A percentile compares a stretch with the other conserved stretches of the same genome.
Conservation (phyloP, 2,113 vertebrate species). For the Gasterosteus nipponicus region DNA sequence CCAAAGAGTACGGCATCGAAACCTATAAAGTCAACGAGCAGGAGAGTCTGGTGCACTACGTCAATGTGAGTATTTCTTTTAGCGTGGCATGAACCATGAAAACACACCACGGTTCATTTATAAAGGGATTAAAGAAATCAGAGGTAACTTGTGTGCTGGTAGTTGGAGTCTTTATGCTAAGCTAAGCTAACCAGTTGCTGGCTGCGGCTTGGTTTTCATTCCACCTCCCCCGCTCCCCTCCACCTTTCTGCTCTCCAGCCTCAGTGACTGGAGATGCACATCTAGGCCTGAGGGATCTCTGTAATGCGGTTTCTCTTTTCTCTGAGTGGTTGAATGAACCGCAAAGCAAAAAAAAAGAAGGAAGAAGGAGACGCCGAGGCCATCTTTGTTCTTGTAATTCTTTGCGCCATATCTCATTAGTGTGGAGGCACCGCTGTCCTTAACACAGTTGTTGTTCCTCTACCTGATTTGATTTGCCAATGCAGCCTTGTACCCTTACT, state of each 20-base stretch:
- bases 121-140: too few species aligned
- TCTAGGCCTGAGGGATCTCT: slow-evolving; percentile 67
- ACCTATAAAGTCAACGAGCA: slow-evolving; percentile 97
- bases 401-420: slow-evolving; percentile 67
- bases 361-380: slow-evolving; percentile 15
- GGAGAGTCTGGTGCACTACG: slow-evolving; percentile 87
- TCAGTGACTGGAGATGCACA: slow-evolving; percentile 73
- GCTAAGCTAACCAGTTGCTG: too few species aligned
- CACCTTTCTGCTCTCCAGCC: slow-evolving; percentile 21
- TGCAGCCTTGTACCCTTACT: slow-evolving; percentile 33
- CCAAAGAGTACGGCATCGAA: slow-evolving; percentile 89
- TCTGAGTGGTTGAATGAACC: slow-evolving; percentile 66
- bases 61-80: slow-evolving; percentile 84
- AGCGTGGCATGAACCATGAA: not conserved
- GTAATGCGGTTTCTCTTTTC: slow-evolving; percentile 73
- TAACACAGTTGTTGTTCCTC: slow-evolving; percentile 60
- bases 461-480: slow-evolving; percentile 73
- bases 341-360: slow-evolving; percentile 19
- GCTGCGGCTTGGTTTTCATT: too few species aligned
- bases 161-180: too few species aligned
- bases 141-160: too few species aligned
- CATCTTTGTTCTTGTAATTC: slow-evolving; percentile 32
- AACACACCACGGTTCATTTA: too few species aligned
- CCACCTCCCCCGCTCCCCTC: not conserved
- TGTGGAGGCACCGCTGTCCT: slow-evolving; percentile 47